These are phyloP conservation scores for Parambassis ranga DNA, from an alignment of 2,797 vertebrate species.

Conservation along the genomic window DNA sequence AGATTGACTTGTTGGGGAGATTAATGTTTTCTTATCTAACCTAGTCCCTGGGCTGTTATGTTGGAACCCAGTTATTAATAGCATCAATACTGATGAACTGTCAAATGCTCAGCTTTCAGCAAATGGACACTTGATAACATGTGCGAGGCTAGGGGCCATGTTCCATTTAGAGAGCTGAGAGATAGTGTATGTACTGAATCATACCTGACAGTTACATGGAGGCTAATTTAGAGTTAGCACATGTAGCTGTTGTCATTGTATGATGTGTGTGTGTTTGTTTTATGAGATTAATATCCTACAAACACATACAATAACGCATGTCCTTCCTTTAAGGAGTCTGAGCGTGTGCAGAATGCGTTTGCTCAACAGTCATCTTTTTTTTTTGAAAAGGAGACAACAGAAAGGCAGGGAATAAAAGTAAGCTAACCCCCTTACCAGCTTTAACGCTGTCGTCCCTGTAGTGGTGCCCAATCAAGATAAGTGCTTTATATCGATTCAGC, in stretches of 20 bases:
- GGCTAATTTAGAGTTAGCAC: constrained; percentile 14
- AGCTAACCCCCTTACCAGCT: constrained; percentile 49
- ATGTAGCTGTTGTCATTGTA: neutral
- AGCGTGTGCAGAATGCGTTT: constrained; percentile 22
- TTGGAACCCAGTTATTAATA: constrained; percentile 55
- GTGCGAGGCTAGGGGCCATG: constrained; percentile 41
- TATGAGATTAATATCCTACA: constrained; percentile 17
- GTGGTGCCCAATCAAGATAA: constrained; percentile 77
- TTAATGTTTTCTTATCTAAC: constrained; percentile 52
- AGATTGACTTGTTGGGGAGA: constrained; percentile 42
- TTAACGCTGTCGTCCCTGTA: constrained; percentile 58
- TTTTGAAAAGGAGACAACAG: constrained; percentile 38
- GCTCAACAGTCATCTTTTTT: constrained; percentile 13
- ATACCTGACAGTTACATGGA: constrained; percentile 26
- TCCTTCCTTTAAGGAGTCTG: constrained; percentile 5
- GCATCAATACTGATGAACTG: constrained; percentile 57
- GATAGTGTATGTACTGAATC: constrained; percentile 17
- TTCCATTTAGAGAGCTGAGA: constrained; percentile 41
- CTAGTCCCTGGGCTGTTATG: constrained; percentile 44
- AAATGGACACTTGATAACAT: constrained; percentile 59
- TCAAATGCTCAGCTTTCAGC: constrained; percentile 49
- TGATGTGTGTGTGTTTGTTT: neutral
- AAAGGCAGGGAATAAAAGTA: constrained; percentile 33
- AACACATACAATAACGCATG: neutral
- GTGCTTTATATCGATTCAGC: constrained; percentile 75